Evolutionary conservation across 2,888 invertebrate species (phyloP), one percentile per base, ranked within the genome.

Genomic region (Sminthurinus aureus): DNA sequence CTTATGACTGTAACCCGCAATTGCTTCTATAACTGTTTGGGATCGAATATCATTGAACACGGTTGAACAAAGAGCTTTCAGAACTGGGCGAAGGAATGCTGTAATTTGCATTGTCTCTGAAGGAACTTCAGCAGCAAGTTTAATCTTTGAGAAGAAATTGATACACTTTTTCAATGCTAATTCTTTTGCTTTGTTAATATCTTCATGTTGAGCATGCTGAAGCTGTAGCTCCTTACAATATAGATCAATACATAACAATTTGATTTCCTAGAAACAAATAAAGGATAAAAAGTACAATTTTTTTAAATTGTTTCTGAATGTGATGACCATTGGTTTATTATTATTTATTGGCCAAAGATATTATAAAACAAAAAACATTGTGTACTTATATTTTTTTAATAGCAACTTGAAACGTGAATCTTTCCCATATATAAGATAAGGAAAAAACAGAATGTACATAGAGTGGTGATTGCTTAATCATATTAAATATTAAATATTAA

Each of bases 231-330:
- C 38, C 38, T 38, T 38, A 38, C 38, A 80, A 71, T 26, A 80
- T 11, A 52, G 20, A 71, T 80, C 73, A 20, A 52, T 4, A 52
- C 80, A 80, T 9, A 80, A 13, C 0, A 51, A 51, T 80, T 71
- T 80, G 20, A 80, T 80, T 73, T 80, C 80, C 80, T 80, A 20
- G 15, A 76, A 76, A 58, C 20, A 76, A 50, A n/a, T n/a, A 75
- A 38, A 38, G 6, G 38, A 4, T 38, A 38, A 38, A 38, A 38
- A 76, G 20, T 13, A 58, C 52, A 12, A 76, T 18, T 11, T 51
- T 76, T n/a, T 58, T 24, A 76, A 3, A n/a, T n/a, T n/a, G n/a
- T n/a, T n/a, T n/a, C n/a, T n/a, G n/a, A n/a, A n/a, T n/a, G n/a
- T n/a, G n/a, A n/a, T n/a, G n/a, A n/a, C n/a, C 51, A 76, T 20